Conservation (phyloP, 2,797 vertebrate species). For the Sarcoramphus papa region DNA sequence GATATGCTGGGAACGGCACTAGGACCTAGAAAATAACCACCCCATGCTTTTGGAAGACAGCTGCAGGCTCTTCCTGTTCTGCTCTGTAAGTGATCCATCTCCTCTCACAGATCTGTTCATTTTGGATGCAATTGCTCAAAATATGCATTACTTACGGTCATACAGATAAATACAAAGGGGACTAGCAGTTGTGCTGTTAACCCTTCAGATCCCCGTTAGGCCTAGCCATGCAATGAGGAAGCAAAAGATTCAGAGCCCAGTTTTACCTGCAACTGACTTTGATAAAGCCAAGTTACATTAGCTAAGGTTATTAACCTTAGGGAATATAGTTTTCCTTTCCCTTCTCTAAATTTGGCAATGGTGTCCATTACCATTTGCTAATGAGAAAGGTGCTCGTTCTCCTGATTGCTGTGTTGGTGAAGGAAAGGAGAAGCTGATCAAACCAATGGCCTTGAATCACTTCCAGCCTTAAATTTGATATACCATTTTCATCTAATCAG, state of each 20-base stretch:
- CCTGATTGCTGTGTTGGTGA: neutral
- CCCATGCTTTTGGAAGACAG: slow-evolving; percentile 45
- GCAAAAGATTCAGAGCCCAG: neutral
- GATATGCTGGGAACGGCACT: neutral
- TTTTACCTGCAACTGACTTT: neutral
- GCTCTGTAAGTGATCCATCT: slow-evolving; percentile 45
- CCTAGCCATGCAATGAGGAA: neutral
- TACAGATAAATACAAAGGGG: slow-evolving; percentile 18
- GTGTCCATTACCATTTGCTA: neutral
- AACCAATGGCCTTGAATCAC: neutral
- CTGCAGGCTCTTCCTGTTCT: slow-evolving; percentile 59
- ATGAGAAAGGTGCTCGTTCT: neutral
- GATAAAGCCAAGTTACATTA: neutral
- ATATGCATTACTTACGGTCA: slow-evolving; percentile 42
- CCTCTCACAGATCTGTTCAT: slow-evolving; percentile 40
- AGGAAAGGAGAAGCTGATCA: neutral
- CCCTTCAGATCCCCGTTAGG: neutral
- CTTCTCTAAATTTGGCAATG: neutral
- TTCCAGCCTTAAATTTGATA: neutral
- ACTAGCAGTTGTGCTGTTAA: slow-evolving; percentile 31
- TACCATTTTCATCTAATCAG: neutral
- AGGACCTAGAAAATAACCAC: slow-evolving; percentile 46
- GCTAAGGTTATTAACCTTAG: neutral
- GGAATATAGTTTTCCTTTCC: neutral
- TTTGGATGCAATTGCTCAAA: slow-evolving; percentile 46